Base-by-base conservation (phyloP, 1,140 invertebrate genomes). In the Procambarus clarkii region DNA sequence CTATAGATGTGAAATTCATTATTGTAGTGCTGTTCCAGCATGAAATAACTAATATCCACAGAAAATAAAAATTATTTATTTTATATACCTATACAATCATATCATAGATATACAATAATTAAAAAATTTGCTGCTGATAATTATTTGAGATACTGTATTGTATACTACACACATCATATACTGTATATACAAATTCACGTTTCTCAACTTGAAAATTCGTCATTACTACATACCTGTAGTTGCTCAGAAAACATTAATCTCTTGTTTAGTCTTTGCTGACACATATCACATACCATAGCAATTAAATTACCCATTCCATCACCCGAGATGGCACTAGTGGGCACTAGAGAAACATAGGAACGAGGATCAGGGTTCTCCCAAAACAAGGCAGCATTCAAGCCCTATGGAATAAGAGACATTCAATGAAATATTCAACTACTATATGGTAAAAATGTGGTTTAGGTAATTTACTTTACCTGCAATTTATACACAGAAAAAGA, bases 241-340 rank as follows among this genome's bases (percentile, higher is more conserved):
- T 99, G 98, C 92, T 99, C 97, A 7, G 97, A 97, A 95, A 97
- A 99, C 95, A 98, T 97, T 0, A 99, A 95, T 93, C 98, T 95
- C 94, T 99, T 98, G 50, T 98, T 97, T 93, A 99, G 95, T 94
- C 97, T 97, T 44, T 96, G 97, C 94, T 99, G 99, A 92, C 98
- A 98, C 45, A 97, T 96, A 93, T 98, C 97, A 50, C 99, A 97
- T 92, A 99, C 98, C 92, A 99, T 96, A 3, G 97, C 97, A 92
- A 99, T 96, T 44, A 99, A 95, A 94, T 99, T 99, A 24, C 99
- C 99, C 98, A 99, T 99, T 88, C 99, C 99, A 94, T 99, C 99
- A 93, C 97, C 97, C 34, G 98, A 97, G 90, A 99, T 97, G 13
- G 99, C 99, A 92, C 98, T 99, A 1, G 99, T 99, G 2, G 99